Percentiles rank a stretch among this genome's conserved stretches.
Conservation (phyloP, 2,888 invertebrate genomes). For the Hypercompe scribonia region DNA sequence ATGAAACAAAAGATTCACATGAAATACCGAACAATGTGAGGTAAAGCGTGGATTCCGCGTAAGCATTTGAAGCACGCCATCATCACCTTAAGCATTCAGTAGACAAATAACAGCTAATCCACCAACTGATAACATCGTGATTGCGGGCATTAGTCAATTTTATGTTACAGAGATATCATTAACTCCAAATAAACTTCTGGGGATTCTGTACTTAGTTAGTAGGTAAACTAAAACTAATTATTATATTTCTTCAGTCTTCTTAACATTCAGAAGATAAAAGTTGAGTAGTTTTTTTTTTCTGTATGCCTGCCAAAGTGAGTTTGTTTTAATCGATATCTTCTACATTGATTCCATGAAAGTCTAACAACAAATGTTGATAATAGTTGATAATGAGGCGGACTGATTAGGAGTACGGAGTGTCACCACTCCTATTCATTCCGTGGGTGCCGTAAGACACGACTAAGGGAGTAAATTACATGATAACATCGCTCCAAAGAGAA, state of each 20-base stretch:
- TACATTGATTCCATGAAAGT: not conserved
- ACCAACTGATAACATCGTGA: constrained; percentile 64
- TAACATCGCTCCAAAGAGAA: no score
- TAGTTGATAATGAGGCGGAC: no score
- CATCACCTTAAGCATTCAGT: constrained; percentile 67
- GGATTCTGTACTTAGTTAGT: not conserved
- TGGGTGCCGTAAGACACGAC: no score
- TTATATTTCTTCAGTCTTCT: not conserved
- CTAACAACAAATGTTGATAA: not conserved
- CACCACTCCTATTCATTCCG: no score
- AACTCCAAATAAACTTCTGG: not conserved
- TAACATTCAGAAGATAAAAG: no score
- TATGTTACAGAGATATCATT: constrained; percentile 27
- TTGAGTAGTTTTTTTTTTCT: no score
- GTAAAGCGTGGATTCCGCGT: constrained; percentile 54
- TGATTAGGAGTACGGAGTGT: no score
- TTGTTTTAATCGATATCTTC: not conserved
- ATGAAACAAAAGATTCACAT: constrained; percentile 32
- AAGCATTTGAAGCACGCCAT: constrained; percentile 72
- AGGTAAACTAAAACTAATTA: not conserved
- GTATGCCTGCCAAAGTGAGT: no score
- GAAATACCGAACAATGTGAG: constrained; percentile 46
- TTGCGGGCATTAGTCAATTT: constrained; percentile 51
- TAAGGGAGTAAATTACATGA: no score
- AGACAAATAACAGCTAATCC: constrained; percentile 68